Percentiles rank a stretch among this genome's conserved stretches.
These are phyloP conservation scores for Microtus pennsylvanicus DNA, from an alignment of 2,113 vertebrate species.

Conservation along the genomic window DNA sequence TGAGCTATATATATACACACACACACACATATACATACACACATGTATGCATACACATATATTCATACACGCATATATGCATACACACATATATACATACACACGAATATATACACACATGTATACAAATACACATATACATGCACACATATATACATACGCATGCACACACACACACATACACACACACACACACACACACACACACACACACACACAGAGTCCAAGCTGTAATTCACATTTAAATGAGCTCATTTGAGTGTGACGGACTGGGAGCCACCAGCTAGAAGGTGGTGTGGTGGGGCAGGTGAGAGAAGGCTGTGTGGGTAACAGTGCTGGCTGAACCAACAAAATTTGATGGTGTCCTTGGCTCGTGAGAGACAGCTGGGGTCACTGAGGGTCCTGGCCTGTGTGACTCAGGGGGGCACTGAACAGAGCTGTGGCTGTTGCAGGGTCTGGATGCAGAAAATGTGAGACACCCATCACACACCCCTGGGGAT, in stretches of 20 bases:
- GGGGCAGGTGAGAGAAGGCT: not conserved
- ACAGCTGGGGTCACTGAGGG: not conserved
- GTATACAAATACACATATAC: no score
- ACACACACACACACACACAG: no score
- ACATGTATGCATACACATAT: fast-evolving
- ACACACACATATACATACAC: no score
- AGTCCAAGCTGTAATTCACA: not conserved
- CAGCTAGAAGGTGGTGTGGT: not conserved
- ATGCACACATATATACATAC: no score
- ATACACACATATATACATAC: no score
- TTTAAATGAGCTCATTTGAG: not conserved
- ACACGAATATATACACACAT: no score
- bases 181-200: no score
- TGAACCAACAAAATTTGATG: not conserved
- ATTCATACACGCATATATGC: no score
- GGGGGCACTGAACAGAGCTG: no score
- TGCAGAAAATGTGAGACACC: fast-evolving
- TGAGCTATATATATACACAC: not conserved
- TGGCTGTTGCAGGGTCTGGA: not conserved
- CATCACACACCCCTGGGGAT: not conserved
- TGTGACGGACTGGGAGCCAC: fast-evolving
- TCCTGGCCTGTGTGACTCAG: not conserved
- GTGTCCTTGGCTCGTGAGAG: not conserved
- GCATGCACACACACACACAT: no score
- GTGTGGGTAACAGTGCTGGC: not conserved